phyloP scores from a whole-genome alignment of 2,888 invertebrate species.

The Muscina levida region DNA sequence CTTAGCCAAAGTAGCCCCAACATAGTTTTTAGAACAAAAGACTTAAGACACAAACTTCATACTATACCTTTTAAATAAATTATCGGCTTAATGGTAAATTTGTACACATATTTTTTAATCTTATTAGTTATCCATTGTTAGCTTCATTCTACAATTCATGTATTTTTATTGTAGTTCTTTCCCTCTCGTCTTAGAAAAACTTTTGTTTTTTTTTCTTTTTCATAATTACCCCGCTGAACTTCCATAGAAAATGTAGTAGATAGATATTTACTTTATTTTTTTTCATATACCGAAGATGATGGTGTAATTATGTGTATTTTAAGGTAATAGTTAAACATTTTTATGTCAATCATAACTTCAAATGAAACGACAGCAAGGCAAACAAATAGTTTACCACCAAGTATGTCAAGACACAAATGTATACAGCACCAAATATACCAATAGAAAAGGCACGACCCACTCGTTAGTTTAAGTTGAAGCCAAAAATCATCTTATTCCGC shows the following conservation, averaged over 20 bases:
- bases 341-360: constrained; percentile 65
- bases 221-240: constrained; percentile 42
- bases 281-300: constrained; percentile 35
- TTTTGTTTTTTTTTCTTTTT: constrained; percentile 19
- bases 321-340: constrained; percentile 65
- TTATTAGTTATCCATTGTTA: too few species aligned
- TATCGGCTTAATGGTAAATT: too few species aligned
- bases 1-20: too few species aligned
- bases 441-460: too few species aligned
- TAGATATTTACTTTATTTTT: constrained; percentile 42
- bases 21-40: too few species aligned
- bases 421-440: neutral
- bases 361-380: neutral
- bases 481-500: too few species aligned
- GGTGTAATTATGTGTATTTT: constrained; percentile 63
- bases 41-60: too few species aligned
- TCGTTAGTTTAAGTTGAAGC: too few species aligned
- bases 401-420: neutral
- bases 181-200: neutral
- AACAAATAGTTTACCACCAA: neutral
- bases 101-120: too few species aligned
- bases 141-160: too few species aligned
- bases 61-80: too few species aligned
- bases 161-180: neutral
- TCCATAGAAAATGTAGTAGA: constrained; percentile 57